A percentile compares a stretch with the other conserved stretches of the same genome.
These are phyloP conservation scores for Patella pellucida DNA, from an alignment of 2,888 invertebrate genomes.

Conservation along the genomic window DNA sequence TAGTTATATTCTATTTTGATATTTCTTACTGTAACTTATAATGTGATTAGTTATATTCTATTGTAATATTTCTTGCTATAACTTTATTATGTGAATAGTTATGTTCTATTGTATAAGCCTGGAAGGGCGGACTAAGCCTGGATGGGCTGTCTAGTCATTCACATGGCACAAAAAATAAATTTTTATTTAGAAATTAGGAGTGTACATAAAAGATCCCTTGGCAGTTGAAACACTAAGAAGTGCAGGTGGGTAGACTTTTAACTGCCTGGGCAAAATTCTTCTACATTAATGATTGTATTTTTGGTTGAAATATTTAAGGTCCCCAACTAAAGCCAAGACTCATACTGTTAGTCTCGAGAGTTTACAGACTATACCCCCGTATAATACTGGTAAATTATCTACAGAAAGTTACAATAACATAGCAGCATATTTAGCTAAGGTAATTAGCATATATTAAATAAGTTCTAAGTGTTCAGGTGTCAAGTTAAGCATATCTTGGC, in stretches of 20 bases:
- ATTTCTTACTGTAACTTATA: no score
- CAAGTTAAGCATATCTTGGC: not conserved
- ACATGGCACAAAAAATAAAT: no score
- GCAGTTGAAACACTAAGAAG: no score
- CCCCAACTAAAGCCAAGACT: constrained; percentile 32
- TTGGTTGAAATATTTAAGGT: constrained; percentile 22
- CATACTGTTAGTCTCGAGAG: constrained; percentile 71
- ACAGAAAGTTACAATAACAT: constrained; percentile 77
- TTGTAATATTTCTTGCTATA: no score
- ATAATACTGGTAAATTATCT: constrained; percentile 75
- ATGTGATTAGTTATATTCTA: no score
- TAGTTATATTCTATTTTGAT: no score
- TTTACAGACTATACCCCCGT: constrained; percentile 81
- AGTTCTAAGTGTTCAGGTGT: not conserved
- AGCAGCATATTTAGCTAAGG: constrained; percentile 79
- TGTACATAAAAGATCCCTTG: no score
- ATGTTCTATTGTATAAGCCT: not conserved
- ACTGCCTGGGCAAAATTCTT: no score
- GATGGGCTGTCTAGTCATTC: not conserved
- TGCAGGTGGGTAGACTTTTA: no score
- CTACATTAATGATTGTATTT: no score
- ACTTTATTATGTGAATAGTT: not conserved
- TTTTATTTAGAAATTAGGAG: no score
- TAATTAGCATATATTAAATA: constrained; percentile 56
- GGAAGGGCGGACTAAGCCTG: not conserved